Percentiles rank a stretch among this genome's conserved stretches.
Conservation (phyloP, 2,113 vertebrate genomes). For the Rhagologus leucostigma region DNA sequence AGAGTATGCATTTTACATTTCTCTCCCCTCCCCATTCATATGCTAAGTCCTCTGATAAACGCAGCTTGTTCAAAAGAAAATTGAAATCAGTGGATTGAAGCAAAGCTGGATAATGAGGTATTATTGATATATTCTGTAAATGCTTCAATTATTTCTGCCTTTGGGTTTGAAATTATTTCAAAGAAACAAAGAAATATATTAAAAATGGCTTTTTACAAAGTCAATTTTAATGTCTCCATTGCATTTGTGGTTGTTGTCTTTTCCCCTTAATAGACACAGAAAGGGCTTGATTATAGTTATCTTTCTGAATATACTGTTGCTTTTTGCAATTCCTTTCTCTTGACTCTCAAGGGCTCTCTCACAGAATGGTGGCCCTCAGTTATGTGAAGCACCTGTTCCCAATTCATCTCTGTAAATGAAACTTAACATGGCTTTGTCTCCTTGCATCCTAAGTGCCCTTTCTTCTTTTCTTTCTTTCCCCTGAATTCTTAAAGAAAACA, state of each 20-base stretch:
- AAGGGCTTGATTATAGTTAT: slow-evolving; percentile 71
- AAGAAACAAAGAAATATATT: slow-evolving; percentile 55
- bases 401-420: slow-evolving; percentile 66
- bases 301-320: slow-evolving; percentile 49
- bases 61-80: slow-evolving; percentile 74
- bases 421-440: slow-evolving; percentile 53
- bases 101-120: slow-evolving; percentile 74
- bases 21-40: slow-evolving; percentile 69
- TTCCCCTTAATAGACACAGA: slow-evolving; percentile 57
- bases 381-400: slow-evolving; percentile 67
- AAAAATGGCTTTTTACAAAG: slow-evolving; percentile 66
- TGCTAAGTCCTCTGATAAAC: slow-evolving; percentile 76
- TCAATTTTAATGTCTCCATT: slow-evolving; percentile 70
- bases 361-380: slow-evolving; percentile 6
- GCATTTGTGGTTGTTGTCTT: slow-evolving; percentile 64
- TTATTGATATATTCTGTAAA: slow-evolving; percentile 76
- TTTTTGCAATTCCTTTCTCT: slow-evolving; percentile 57
- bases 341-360: slow-evolving; percentile 42
- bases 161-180: slow-evolving; percentile 70
- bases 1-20: slow-evolving; percentile 64
- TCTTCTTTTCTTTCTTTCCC: neutral
- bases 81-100: slow-evolving; percentile 75
- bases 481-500: slow-evolving; percentile 22
- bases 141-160: slow-evolving; percentile 76
- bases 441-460: slow-evolving; percentile 27